phyloP scores from a whole-genome alignment of 2,888 invertebrate species.

The Schrankia costaestrigalis region DNA sequence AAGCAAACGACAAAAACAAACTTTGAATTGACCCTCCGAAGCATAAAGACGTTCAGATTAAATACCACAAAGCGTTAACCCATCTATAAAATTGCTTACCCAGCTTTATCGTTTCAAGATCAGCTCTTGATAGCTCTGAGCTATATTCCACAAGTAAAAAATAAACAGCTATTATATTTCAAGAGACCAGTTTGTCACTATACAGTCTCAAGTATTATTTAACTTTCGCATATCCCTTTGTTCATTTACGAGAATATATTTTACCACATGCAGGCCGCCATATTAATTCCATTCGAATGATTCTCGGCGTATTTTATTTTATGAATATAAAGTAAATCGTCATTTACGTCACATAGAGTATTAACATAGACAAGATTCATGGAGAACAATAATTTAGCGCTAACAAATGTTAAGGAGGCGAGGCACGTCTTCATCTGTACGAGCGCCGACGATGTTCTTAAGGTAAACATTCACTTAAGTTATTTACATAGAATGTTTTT shows the following conservation, averaged over 20 bases:
- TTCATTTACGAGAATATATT: neutral
- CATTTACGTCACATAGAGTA: slow-evolving; percentile 41
- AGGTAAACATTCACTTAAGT: slow-evolving; percentile 33
- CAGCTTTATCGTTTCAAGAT: no score
- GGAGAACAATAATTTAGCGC: slow-evolving; percentile 46
- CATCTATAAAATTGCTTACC: no score
- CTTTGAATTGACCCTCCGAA: no score
- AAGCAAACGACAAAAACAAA: no score
- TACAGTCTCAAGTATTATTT: no score
- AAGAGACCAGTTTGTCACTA: no score
- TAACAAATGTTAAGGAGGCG: slow-evolving; percentile 38
- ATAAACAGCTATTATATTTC: no score
- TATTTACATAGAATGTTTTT: slow-evolving; percentile 21
- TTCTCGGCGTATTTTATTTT: slow-evolving; percentile 24
- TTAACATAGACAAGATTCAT: slow-evolving; percentile 51
- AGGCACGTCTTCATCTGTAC: slow-evolving; percentile 48
- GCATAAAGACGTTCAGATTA: no score
- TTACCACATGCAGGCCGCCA: neutral
- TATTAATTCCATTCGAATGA: slow-evolving; percentile 17
- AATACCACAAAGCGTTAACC: no score
- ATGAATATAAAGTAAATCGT: slow-evolving; percentile 36
- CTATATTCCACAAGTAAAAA: no score
- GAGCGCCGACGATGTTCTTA: slow-evolving; percentile 20
- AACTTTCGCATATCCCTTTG: neutral
- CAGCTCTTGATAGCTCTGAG: no score